Evolutionary conservation across 2,113 vertebrate genomes (phyloP), one percentile per base, ranked within the genome.

Genomic region (Mormyrus iriodes): DNA sequence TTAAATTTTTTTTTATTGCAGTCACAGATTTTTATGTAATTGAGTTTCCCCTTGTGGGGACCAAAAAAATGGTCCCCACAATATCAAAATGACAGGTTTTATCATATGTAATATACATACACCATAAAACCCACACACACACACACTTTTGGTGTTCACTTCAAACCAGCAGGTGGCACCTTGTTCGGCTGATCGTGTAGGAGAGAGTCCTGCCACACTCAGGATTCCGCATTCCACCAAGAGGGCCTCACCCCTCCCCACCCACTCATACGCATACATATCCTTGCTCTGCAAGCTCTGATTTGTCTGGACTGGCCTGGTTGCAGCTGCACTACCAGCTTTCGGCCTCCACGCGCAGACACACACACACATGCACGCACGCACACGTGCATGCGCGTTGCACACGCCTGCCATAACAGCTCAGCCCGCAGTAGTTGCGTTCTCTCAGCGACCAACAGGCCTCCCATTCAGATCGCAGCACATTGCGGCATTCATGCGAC

Each of bases 121-220:
- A 35, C 10, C 2, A n/a, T n/a, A n/a, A n/a, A n/a, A 76, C 31
- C 10, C n/a, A 27, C 61, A 27, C 39, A 10, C 19, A 12, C 79
- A 24, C 44, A 19, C 7, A 44, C 0, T 82, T 42, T 42, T 12
- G 44, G 9, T 35, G 51, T 53, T 52, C 85, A 79, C 91, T 85
- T 27, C 89, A 91, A 85, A 92, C 93, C 94, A 94, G 92, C 94
- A 95, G 95, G 93, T 94, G 94, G 95, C 95, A 94, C 83, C 90
- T 91, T 91, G 86, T 90, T 90, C 48, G 82, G 82, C 21, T 24
- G 85, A 6, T 42, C 53, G 76, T 88, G 84, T 91, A 90, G 91
- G n/a, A 87, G 93, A 91, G 90, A 46, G 69, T 15, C 93, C 93
- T 92, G 94, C 94, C 94, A 92, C 93, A 91, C 91, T 92, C 1